These are phyloP conservation scores for Physeter macrocephalus DNA, from an alignment of 2,113 vertebrate species.

Conservation along the genomic window DNA sequence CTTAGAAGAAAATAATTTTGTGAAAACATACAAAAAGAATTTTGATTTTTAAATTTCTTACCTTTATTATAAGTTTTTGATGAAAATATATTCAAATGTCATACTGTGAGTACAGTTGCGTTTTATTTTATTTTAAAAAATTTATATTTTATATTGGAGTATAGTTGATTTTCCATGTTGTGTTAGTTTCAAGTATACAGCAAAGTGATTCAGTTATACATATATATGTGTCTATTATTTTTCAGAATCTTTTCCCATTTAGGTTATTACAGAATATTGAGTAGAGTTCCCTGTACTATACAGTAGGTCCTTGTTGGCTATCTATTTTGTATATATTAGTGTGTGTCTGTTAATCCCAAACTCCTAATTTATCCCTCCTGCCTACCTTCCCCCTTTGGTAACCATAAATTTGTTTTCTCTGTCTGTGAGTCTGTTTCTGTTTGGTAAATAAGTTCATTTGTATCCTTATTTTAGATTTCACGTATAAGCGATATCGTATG, in stretches of 20 bases:
- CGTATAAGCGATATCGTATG: background rate
- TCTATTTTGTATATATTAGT: too few species aligned
- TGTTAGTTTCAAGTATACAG: background rate
- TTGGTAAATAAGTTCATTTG: background rate
- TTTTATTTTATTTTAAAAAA: background rate
- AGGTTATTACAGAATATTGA: too few species aligned
- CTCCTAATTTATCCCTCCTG: too few species aligned
- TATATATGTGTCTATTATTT: background rate
- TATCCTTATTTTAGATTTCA: background rate
- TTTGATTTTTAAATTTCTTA: background rate
- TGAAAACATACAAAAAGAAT: background rate
- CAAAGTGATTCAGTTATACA: background rate
- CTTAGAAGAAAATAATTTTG: background rate
- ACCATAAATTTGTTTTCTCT: background rate
- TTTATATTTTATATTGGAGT: background rate
- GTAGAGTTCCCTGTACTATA: too few species aligned
- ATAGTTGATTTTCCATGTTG: background rate
- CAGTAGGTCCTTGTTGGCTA: too few species aligned
- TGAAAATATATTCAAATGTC: background rate
- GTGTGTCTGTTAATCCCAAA: too few species aligned
- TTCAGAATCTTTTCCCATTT: too few species aligned
- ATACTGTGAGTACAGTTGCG: background rate
- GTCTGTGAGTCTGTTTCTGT: background rate
- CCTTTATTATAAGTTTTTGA: background rate
- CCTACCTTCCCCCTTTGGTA: too few species aligned